These are phyloP conservation scores for Saturnia japonica DNA, from an alignment of 2,888 invertebrate genomes.

Conservation along the genomic window DNA sequence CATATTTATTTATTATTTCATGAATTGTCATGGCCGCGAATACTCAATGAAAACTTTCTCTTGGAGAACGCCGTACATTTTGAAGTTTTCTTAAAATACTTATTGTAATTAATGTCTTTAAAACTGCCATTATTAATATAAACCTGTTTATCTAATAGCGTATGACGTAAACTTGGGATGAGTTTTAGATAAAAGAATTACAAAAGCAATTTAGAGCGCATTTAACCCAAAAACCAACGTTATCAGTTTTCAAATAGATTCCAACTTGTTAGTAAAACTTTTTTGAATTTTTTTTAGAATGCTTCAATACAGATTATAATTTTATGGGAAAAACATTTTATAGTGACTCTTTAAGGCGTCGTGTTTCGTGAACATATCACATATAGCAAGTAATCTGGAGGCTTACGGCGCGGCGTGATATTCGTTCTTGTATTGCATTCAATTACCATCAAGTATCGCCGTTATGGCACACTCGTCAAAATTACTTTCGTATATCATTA, in stretches of 20 bases:
- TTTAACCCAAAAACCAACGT: conserved; percentile 17
- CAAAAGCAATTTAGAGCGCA: conserved; percentile 20
- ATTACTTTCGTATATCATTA: neutral
- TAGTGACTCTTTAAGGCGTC: neutral
- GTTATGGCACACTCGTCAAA: neutral
- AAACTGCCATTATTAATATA: conserved; percentile 10
- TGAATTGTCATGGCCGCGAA: neutral
- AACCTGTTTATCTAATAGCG: neutral
- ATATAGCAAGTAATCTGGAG: neutral
- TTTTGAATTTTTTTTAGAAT: neutral
- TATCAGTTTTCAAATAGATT: conserved; percentile 16
- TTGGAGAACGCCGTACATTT: neutral
- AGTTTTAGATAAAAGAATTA: conserved; percentile 18
- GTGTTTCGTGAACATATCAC: neutral
- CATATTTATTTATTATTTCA: too few relatives aligned
- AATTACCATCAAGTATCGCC: too few relatives aligned
- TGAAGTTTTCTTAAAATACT: neutral
- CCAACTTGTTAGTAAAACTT: neutral
- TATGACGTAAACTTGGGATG: conserved; percentile 11
- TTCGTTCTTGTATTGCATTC: neutral
- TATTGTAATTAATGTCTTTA: neutral
- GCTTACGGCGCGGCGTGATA: neutral
- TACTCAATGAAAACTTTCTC: neutral
- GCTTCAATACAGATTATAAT: neutral
- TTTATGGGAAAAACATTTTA: neutral